Percentiles rank a stretch among this genome's conserved stretches.
These are phyloP conservation scores for Pachymerium ferrugineum DNA, from an alignment of 2,888 invertebrate species.

Conservation along the genomic window DNA sequence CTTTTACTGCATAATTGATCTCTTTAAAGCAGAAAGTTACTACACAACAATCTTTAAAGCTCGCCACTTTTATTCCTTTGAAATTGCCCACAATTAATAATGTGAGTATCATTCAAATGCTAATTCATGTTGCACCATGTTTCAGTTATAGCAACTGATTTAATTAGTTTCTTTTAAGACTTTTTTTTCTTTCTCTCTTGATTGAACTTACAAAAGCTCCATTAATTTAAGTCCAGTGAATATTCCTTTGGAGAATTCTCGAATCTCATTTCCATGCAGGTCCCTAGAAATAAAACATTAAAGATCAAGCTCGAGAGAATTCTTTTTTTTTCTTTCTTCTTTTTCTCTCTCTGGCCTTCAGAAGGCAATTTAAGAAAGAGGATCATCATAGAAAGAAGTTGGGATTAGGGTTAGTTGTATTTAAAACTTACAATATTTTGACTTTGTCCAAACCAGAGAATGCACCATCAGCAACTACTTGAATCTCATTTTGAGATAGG, in stretches of 20 bases:
- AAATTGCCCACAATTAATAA: too few species aligned
- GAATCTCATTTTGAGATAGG: slow-evolving; percentile 39
- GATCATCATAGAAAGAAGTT: background rate
- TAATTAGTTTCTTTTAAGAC: background rate
- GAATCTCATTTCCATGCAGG: slow-evolving; percentile 40
- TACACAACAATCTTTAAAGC: too few species aligned
- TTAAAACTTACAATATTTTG: slow-evolving; percentile 38
- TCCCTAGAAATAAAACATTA: slow-evolving; percentile 36
- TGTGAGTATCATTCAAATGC: too few species aligned
- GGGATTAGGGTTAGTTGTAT: background rate
- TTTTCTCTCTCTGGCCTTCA: too few species aligned
- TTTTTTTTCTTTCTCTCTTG: background rate
- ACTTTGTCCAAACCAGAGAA: slow-evolving; percentile 39
- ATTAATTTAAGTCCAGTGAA: slow-evolving; percentile 40
- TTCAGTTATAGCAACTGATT: too few species aligned
- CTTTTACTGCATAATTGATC: too few species aligned
- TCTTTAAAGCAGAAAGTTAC: too few species aligned
- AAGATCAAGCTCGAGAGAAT: background rate
- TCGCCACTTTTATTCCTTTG: too few species aligned
- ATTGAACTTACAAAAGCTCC: slow-evolving; percentile 38
- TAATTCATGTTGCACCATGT: too few species aligned
- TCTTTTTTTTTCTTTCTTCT: background rate
- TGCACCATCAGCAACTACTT: slow-evolving; percentile 40
- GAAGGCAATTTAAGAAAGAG: background rate
- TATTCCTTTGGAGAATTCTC: slow-evolving; percentile 40